Conservation (phyloP, 1,140 invertebrate genomes). For the Spodoptera frugiperda region DNA sequence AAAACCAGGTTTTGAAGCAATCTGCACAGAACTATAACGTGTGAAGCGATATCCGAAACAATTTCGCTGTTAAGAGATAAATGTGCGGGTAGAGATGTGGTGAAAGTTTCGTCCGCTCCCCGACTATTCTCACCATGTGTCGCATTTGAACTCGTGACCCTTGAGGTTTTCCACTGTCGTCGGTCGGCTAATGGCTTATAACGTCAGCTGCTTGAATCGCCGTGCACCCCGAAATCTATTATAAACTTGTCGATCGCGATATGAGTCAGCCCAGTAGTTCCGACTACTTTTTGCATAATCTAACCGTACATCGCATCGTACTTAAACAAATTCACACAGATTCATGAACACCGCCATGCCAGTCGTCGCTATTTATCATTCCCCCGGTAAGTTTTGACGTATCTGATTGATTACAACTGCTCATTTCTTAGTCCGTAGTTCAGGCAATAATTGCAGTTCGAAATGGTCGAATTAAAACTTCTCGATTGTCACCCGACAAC, state of each 20-base stretch:
- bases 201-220: conserved; percentile 58
- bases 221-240: conserved; percentile 55
- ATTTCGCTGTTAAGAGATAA: conserved; percentile 67
- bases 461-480: conserved; percentile 65
- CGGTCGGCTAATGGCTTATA: conserved; percentile 63
- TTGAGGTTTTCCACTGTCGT: conserved; percentile 70
- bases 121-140: conserved; percentile 68
- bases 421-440: conserved; percentile 10
- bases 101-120: conserved; percentile 62
- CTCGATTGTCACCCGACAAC: conserved; percentile 57
- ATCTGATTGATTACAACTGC: conserved; percentile 34
- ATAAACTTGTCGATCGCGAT: conserved; percentile 61
- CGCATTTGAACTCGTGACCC: conserved; percentile 64
- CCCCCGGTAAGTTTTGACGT: background rate
- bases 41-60: conserved; percentile 58
- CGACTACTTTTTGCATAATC: background rate
- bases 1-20: too few species aligned
- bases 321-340: background rate
- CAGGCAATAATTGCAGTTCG: conserved; percentile 49
- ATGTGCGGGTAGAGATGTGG: conserved; percentile 65
- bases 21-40: background rate
- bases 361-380: conserved; percentile 5
- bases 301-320: background rate
- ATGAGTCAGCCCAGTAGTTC: conserved; percentile 10
- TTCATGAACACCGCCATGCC: background rate